phyloP scores from a whole-genome alignment of 53 echinoderm and acorn worm genomes.

The Temnopleurus reevesii region DNA sequence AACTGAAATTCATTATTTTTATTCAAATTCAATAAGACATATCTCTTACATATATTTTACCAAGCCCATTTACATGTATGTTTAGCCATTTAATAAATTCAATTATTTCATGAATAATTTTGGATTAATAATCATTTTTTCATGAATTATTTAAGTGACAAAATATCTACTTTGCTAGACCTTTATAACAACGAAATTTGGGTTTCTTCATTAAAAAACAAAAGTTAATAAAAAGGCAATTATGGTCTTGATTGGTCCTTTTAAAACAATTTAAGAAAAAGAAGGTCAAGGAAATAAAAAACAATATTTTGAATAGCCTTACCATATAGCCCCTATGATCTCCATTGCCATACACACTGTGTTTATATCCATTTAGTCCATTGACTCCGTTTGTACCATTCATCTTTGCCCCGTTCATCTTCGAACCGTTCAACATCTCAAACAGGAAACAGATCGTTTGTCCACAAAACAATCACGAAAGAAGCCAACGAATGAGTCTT shows the following conservation, averaged over 20 bases:
- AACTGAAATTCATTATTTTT: no score
- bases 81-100: no score
- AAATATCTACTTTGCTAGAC: no score
- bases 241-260: no score
- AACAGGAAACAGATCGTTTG: slow-evolving; percentile 22
- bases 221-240: background rate
- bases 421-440: background rate
- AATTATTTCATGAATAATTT: no score
- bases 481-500: background rate
- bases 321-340: background rate
- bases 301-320: background rate
- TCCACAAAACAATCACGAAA: background rate
- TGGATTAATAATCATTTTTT: no score
- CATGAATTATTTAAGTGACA: no score
- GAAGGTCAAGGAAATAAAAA: background rate
- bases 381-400: slow-evolving; percentile 23
- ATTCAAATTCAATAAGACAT: no score
- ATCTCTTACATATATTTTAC: no score
- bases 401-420: background rate
- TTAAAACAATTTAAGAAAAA: background rate
- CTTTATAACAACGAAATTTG: no score
- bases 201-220: no score
- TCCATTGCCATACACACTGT: background rate
- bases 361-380: slow-evolving; percentile 15
- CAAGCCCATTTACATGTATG: no score